These are phyloP conservation scores for Catalaphyllia jardinei DNA, from an alignment of 64 coral and sea anemone species.

Conservation along the genomic window DNA sequence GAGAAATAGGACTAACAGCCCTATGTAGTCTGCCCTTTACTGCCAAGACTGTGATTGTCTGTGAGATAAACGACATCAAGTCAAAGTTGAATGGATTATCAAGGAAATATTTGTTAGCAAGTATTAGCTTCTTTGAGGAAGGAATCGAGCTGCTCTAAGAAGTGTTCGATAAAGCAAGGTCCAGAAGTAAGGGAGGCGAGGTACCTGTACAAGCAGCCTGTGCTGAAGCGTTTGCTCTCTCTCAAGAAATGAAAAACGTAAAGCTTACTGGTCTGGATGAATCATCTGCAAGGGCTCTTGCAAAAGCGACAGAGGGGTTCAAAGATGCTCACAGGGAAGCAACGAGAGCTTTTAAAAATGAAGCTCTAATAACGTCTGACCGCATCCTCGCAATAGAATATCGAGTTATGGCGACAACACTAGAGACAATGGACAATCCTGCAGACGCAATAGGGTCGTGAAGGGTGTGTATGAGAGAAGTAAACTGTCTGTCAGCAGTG, in stretches of 20 bases:
- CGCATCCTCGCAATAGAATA: no score
- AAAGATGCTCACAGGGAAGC: neutral
- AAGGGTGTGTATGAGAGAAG: neutral
- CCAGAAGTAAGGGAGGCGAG: neutral
- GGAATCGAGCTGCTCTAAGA: slow-evolving; percentile 37
- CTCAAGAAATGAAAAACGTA: neutral
- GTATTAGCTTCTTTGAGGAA: slow-evolving; percentile 63
- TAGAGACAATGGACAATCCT: neutral
- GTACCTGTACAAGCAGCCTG: neutral
- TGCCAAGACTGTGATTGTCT: slow-evolving; percentile 55
- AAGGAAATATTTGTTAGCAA: slow-evolving; percentile 36
- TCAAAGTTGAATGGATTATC: slow-evolving; percentile 58
- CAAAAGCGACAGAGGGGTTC: no score
- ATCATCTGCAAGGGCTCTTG: no score
- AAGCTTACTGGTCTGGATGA: neutral
- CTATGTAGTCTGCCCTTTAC: no score
- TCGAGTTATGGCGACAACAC: no score
- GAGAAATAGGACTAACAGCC: no score
- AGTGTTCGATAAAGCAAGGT: slow-evolving; percentile 6
- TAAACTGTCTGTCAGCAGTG: no score
- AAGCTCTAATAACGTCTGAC: no score
- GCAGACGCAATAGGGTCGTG: no score
- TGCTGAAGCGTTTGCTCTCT: neutral
- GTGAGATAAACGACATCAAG: slow-evolving; percentile 59
- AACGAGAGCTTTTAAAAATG: no score